phyloP scores from a whole-genome alignment of 2,888 invertebrate genomes.

The Dastarcus helophoroides region DNA sequence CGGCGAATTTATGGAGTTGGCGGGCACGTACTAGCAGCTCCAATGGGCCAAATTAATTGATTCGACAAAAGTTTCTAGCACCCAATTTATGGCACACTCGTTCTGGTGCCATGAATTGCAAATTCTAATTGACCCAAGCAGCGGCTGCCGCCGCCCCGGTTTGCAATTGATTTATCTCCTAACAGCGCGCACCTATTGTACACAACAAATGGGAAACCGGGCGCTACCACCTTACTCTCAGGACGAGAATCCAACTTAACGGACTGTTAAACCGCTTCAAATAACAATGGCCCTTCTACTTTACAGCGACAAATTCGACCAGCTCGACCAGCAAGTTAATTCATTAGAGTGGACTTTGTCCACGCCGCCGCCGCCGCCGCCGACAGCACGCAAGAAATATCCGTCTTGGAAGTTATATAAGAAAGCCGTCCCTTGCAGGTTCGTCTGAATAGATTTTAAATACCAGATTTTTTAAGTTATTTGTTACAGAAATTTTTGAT shows the following conservation, averaged over 20 bases:
- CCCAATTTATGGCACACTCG: constrained; percentile 29
- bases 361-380: no score
- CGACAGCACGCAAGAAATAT: no score
- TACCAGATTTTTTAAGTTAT: no score
- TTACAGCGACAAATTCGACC: no score
- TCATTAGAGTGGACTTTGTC: no score
- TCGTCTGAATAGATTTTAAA: no score
- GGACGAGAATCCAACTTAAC: constrained; percentile 16
- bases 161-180: constrained; percentile 31
- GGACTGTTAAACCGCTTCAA: constrained; percentile 21
- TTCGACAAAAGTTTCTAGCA: constrained; percentile 27
- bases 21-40: constrained; percentile 25
- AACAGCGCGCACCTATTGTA: constrained; percentile 28
- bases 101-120: constrained; percentile 23
- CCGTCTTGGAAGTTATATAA: no score
- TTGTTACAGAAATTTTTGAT: no score
- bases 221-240: not conserved
- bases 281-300: constrained; percentile 19
- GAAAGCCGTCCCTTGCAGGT: no score
- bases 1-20: constrained; percentile 28
- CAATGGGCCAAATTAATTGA: constrained; percentile 30
- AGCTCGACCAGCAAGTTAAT: no score
- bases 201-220: constrained; percentile 22
- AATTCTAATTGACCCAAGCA: constrained; percentile 26
- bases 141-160: constrained; percentile 22